Evolutionary conservation across 1,140 invertebrate genomes (phyloP).

Genomic region (Neelides sp.): DNA sequence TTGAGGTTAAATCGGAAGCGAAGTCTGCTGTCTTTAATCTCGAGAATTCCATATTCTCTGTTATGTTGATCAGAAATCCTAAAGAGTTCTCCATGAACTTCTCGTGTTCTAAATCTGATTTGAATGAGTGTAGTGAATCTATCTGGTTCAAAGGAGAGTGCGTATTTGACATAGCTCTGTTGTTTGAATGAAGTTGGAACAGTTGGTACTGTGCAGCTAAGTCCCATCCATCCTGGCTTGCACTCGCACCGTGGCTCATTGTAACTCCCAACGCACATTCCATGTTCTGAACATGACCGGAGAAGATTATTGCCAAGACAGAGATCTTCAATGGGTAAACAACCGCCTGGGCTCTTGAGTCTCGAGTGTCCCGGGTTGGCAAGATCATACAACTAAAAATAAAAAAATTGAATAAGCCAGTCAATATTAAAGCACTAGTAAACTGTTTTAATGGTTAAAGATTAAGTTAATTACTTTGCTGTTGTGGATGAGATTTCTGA

Average conservation of each 20-base stretch:
- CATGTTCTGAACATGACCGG: constrained; percentile 75
- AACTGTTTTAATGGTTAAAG: constrained; percentile 2
- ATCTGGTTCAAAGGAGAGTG: constrained; percentile 83
- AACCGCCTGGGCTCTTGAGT: constrained; percentile 65
- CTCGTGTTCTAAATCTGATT: constrained; percentile 78
- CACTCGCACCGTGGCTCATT: constrained; percentile 63
- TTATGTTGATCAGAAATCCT: constrained; percentile 86
- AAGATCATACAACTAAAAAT: constrained; percentile 66
- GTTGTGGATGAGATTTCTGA: constrained; percentile 88
- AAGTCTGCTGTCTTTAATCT: constrained; percentile 75
- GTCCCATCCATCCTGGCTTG: constrained; percentile 42
- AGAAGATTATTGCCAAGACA: constrained; percentile 62
- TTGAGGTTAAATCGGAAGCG: constrained; percentile 88
- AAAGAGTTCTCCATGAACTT: constrained; percentile 81
- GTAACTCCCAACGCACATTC: constrained; percentile 81
- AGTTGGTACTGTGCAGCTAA: constrained; percentile 67
- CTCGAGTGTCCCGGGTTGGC: constrained; percentile 71
- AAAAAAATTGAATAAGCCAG: constrained; percentile 10
- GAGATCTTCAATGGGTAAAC: constrained; percentile 76
- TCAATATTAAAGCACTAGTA: not conserved
- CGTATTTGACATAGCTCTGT: constrained; percentile 90
- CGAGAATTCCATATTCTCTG: constrained; percentile 72
- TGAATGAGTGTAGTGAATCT: constrained; percentile 75
- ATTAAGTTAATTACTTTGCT: constrained; percentile 51
- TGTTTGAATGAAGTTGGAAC: constrained; percentile 77